These are phyloP conservation scores for Sorex araneus DNA, from an alignment of 2,113 vertebrate genomes.

Conservation along the genomic window DNA sequence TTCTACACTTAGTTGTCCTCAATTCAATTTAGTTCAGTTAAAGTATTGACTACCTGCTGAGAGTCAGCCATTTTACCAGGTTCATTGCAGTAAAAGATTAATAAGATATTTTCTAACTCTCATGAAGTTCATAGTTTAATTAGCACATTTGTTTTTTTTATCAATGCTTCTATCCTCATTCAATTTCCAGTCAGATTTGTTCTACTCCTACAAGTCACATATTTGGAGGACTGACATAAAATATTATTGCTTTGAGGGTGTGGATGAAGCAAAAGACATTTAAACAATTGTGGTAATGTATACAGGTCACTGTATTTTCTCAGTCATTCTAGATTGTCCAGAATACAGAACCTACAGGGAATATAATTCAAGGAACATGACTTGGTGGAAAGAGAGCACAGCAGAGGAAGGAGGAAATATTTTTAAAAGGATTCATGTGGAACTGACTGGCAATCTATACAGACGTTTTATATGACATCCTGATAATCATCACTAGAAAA, in stretches of 20 bases:
- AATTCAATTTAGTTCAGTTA: conserved; percentile 5
- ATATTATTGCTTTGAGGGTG: conserved; percentile 26
- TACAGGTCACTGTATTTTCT: not conserved
- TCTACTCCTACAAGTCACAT: conserved; percentile 44
- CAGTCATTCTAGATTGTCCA: not conserved
- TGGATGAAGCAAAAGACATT: conserved; percentile 6
- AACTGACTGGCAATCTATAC: not conserved
- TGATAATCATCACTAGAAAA: not conserved
- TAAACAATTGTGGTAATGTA: not conserved
- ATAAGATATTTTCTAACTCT: conserved; percentile 57
- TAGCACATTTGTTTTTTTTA: conserved; percentile 38
- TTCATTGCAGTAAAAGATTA: conserved; percentile 40
- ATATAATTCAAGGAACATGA: not conserved
- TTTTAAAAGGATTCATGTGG: not conserved
- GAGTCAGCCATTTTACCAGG: not conserved
- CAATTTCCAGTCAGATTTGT: conserved; percentile 17
- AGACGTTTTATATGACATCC: not conserved
- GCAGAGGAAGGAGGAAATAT: not conserved
- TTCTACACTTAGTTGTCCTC: conserved; percentile 1
- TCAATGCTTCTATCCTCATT: not conserved
- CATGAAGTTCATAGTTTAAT: conserved; percentile 19
- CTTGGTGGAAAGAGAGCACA: not conserved
- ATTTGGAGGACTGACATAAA: conserved; percentile 18
- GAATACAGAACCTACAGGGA: not conserved
- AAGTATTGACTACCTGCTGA: not conserved